Base-by-base conservation (phyloP, 1,140 invertebrate species). In the Caenorhabditis brenneri region DNA sequence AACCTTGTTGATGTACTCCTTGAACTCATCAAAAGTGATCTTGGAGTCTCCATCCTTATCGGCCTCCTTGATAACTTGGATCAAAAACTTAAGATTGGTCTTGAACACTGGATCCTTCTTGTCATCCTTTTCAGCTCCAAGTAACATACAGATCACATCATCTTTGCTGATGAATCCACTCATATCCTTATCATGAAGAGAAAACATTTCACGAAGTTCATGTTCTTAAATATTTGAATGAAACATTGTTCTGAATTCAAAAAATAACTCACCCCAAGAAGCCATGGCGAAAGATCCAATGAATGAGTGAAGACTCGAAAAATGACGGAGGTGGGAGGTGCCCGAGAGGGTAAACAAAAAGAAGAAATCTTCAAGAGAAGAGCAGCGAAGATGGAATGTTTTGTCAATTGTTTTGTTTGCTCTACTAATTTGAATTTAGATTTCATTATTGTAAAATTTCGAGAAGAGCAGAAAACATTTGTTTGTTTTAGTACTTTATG, bases 31-130 rank as follows among this genome's bases (percentile, higher is more conserved):
- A 80, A 91, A 91, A 80, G 88, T 88, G 46, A 91, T 91, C 80
- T 89, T 88, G 0, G 87, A 87, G 55, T 91, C 90, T 22, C 90
- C 90, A 82, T 91, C 90, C 36, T 91, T 89, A 58, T 91, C 91
- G 9, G 90, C 86, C 29, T 88, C 88, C 53, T 88, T 89, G 22
- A 91, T 85, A 7, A 90, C 87, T 29, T 87, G 80, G 51, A 90
- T 88, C 7, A 91, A 87, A 55, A 91, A 91, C 31, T 90, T 87
- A 58, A 88, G 81, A 3, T 89, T 90, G 12, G 91, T 88, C 42
- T 88, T 90, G 80, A 89, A 89, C 53, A 91, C 90, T 1, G 91
- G 87, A 19, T 90, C 88, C 55, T 87, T 86, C 82, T 91, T 48
- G 7, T 89, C 88, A 53, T 89, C 65, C 86, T 89, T 86, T 31